Evolutionary conservation across 1,140 invertebrate genomes (phyloP).

Genomic region (Meloidogyne hapla): DNA sequence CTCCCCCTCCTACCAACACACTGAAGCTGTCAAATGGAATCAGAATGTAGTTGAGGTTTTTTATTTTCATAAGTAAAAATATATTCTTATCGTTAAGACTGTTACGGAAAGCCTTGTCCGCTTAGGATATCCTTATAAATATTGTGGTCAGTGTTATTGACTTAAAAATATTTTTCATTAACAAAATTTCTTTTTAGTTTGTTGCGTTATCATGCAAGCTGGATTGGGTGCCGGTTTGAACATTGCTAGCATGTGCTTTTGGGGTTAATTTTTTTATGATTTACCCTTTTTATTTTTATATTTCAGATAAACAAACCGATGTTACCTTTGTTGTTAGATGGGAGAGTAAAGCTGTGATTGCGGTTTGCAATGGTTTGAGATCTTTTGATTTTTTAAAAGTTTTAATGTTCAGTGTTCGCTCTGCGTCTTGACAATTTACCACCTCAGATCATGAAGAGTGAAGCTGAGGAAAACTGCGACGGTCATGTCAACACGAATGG

Average conservation of each 20-base stretch:
- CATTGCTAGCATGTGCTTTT: background rate
- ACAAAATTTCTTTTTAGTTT: background rate
- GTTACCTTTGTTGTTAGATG: constrained; percentile 14
- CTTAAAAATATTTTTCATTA: background rate
- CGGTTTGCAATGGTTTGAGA: background rate
- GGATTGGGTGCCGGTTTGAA: constrained; percentile 1
- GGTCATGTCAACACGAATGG: too few relatives aligned
- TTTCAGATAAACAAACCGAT: background rate
- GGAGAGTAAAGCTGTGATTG: constrained; percentile 9
- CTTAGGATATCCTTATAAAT: constrained; percentile 12
- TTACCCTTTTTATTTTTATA: background rate
- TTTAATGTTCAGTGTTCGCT: background rate
- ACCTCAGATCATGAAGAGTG: background rate
- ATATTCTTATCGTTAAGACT: background rate
- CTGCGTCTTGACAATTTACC: background rate
- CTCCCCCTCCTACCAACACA: constrained; percentile 1
- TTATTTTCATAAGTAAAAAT: background rate
- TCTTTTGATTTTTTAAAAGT: background rate
- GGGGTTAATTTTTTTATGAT: background rate
- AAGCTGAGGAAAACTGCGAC: background rate
- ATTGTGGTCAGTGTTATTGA: background rate
- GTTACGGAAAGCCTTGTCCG: constrained; percentile 10
- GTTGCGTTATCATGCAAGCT: background rate
- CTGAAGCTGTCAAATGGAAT: constrained; percentile 14
- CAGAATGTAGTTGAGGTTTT: constrained; percentile 8